A percentile compares a stretch with the other conserved stretches of the same genome.
Conservation (phyloP, 2,113 vertebrate species). For the Acrocephalus arundinaceus region DNA sequence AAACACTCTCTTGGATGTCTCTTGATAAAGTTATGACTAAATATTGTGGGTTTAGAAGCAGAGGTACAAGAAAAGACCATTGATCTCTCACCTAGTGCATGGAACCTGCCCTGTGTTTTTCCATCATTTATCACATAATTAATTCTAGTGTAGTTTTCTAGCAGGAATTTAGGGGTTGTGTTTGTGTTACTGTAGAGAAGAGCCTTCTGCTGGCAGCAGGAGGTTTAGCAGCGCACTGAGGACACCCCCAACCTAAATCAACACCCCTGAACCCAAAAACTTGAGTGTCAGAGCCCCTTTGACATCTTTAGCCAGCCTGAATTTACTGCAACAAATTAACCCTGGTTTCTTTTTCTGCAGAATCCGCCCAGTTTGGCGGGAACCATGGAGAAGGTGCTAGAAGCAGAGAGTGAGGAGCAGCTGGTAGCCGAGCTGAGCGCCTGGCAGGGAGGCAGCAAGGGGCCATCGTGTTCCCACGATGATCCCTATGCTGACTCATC, state of each 20-base stretch:
- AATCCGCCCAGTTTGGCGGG: neutral
- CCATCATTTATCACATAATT: neutral
- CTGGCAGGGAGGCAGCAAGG: neutral
- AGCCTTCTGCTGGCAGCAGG: neutral
- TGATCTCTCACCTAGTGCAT: neutral
- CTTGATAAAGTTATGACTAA: neutral
- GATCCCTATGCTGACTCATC: slow-evolving; percentile 54
- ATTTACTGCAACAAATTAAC: neutral
- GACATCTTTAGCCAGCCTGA: neutral
- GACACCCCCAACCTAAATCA: neutral
- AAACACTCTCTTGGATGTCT: neutral
- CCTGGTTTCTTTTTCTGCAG: slow-evolving; percentile 37
- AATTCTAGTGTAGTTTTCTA: neutral
- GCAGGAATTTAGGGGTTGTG: neutral
- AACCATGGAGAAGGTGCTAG: slow-evolving; percentile 16
- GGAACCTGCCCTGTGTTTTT: neutral
- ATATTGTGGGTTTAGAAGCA: neutral
- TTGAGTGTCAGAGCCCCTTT: neutral
- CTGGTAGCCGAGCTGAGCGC: neutral
- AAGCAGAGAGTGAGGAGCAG: neutral
- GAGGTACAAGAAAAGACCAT: neutral
- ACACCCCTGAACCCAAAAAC: neutral
- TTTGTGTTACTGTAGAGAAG: neutral
- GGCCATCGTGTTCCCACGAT: rapidly evolving
- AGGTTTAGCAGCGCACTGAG: neutral